Percentiles rank a stretch among this genome's conserved stretches.
Conservation (phyloP, 2,888 invertebrate species). For the Anthrax anthrax region DNA sequence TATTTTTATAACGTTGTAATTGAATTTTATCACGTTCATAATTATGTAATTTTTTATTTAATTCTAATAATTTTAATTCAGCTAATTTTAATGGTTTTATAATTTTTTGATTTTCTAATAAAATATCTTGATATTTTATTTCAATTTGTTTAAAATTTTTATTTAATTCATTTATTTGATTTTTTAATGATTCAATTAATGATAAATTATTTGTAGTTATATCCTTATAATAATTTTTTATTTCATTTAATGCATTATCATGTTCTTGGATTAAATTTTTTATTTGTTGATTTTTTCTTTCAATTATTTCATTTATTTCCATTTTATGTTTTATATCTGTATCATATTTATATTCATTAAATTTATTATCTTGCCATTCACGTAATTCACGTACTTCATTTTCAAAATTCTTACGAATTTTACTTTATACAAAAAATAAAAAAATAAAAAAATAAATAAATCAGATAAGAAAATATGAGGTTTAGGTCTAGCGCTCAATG, state of each 20-base stretch:
- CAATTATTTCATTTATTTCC: slow-evolving; percentile 80
- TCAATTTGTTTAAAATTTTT: slow-evolving; percentile 67
- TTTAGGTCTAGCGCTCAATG: too few relatives aligned
- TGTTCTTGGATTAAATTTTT: slow-evolving; percentile 66
- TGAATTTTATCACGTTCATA: slow-evolving; percentile 74
- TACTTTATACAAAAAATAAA: slow-evolving; percentile 28
- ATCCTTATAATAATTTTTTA: slow-evolving; percentile 91
- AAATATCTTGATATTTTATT: slow-evolving; percentile 40
- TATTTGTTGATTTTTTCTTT: slow-evolving; percentile 79
- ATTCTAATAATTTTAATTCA: slow-evolving; percentile 52
- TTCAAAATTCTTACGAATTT: slow-evolving; percentile 48
- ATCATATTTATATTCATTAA: slow-evolving; percentile 55
- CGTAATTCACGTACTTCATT: slow-evolving; percentile 50
- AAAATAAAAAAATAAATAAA: neutral
- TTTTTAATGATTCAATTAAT: slow-evolving; percentile 78
- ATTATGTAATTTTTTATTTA: slow-evolving; percentile 63
- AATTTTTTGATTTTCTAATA: slow-evolving; percentile 57
- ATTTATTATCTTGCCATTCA: slow-evolving; percentile 42
- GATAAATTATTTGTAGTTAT: slow-evolving; percentile 87
- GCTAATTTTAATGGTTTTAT: slow-evolving; percentile 58
- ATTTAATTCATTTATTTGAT: slow-evolving; percentile 61
- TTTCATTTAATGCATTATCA: slow-evolving; percentile 70
- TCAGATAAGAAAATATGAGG: too few relatives aligned
- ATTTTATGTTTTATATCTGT: slow-evolving; percentile 58
- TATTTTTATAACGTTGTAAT: slow-evolving; percentile 36